Percentiles rank a stretch among this genome's conserved stretches.
phyloP scores from a whole-genome alignment of 2,113 vertebrate genomes.

The Vulpes ferrilata region DNA sequence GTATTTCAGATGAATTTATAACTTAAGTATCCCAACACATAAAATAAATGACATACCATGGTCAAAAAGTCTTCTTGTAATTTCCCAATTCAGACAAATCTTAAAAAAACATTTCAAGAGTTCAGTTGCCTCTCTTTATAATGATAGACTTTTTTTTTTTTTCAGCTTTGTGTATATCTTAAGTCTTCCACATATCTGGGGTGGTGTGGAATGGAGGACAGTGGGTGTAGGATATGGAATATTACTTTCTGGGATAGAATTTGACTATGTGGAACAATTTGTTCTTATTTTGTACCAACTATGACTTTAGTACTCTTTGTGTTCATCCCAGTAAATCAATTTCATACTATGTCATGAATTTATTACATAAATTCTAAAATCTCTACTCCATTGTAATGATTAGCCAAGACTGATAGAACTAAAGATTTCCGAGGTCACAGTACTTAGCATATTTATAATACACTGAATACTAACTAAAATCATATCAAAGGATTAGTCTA shows the following conservation, averaged over 20 bases:
- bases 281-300: neutral
- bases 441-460: neutral
- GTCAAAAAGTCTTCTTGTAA: neutral
- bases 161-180: neutral
- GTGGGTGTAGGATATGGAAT: neutral
- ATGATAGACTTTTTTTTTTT: neutral
- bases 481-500: neutral
- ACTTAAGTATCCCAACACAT: neutral
- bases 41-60: neutral
- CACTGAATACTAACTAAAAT: neutral
- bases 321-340: slow-evolving; percentile 43
- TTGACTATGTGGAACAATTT: neutral
- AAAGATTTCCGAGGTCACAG: neutral
- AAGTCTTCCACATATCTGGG: neutral
- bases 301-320: neutral
- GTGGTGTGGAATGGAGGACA: fast-evolving
- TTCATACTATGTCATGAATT: slow-evolving; percentile 23
- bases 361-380: slow-evolving; percentile 46
- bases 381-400: neutral
- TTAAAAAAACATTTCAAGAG: neutral
- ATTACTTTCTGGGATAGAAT: neutral
- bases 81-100: neutral
- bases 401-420: neutral
- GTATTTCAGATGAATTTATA: neutral
- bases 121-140: neutral